Base-by-base conservation (phyloP, 2,797 vertebrate species). In the Gallinago nigripennis region DNA sequence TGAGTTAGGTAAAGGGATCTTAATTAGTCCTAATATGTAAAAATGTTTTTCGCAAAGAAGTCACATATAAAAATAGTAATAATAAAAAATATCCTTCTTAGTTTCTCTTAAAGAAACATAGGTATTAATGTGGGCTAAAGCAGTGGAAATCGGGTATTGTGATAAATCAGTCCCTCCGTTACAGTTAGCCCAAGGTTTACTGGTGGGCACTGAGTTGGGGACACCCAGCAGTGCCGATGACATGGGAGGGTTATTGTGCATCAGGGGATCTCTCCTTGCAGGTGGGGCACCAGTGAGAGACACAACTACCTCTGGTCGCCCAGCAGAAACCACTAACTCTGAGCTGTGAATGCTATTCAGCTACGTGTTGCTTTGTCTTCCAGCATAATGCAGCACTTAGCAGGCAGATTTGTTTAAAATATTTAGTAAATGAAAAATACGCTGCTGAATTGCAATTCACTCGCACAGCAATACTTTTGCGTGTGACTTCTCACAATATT, bases 211-310 rank as follows among this genome's bases (percentile, higher is more conserved):
- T 14, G 75, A 33, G 23, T 0, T 0, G 45, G 43, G 11, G 37
- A 30, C 2, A 5, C 8, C 61, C 0, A 41, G 53, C 68, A 35
- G 30, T 8, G 51, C 33, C 65, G 33, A 43, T 20, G 33, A 31
- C 37, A 31, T 35, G 56, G 21, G 75, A 61, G 12, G 37, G 50
- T 27, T 30, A 45, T 2, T 25, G 46, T 3, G 1, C n/a, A 31
- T 54, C 37, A 43, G 39, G 28, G 14, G 1, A 0, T 23, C 51
- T 21, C 56, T 66, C 37, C 48, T 24, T 1, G 1, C 2, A 3
- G 45, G 41, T 43, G 65, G 31, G 79, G 28, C 61, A 68, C 21
- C 18, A 21, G 14, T 10, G 13, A 16, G 73, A 78, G 16, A 82
- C 25, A 56, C 41, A 54, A 20, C 4, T 50, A 58, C 33, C 46